A percentile compares a stretch with the other conserved stretches of the same genome.
phyloP scores from a whole-genome alignment of 2,888 invertebrate genomes.

The Idaea straminata region DNA sequence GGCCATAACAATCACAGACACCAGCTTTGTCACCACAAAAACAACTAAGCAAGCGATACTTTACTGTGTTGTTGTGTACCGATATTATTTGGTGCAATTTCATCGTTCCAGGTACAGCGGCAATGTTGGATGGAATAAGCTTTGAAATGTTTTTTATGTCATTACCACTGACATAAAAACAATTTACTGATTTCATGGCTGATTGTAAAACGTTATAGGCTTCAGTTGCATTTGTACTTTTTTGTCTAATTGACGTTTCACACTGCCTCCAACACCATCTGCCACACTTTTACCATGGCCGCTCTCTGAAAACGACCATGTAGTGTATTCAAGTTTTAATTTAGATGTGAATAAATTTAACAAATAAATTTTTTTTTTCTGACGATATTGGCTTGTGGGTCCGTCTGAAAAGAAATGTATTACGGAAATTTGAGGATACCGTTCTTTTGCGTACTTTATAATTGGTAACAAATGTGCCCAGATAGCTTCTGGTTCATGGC shows the following conservation, averaged over 20 bases:
- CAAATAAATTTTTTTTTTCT: conserved; percentile 20
- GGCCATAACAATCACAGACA: conserved; percentile 10
- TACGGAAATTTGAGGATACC: conserved; percentile 8
- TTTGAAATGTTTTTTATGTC: conserved; percentile 22
- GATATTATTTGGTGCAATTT: conserved; percentile 26
- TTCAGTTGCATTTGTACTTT: conserved; percentile 5
- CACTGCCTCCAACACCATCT: not conserved
- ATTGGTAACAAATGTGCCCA: conserved; percentile 13
- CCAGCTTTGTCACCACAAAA: conserved; percentile 17
- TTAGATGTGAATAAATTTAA: conserved; percentile 11
- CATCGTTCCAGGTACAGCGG: conserved; percentile 20
- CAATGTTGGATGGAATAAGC: conserved; percentile 18
- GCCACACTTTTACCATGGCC: conserved; percentile 3
- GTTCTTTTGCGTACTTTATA: conserved; percentile 7
- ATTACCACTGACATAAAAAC: conserved; percentile 20
- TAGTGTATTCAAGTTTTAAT: conserved; percentile 5
- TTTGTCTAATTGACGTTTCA: not conserved
- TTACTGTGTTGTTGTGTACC: conserved; percentile 10
- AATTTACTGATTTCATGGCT: conserved; percentile 20
- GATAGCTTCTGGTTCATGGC: conserved; percentile 11
- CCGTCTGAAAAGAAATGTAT: conserved; percentile 18
- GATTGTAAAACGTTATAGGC: conserved; percentile 14
- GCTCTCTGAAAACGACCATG: not conserved
- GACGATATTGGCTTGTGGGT: conserved; percentile 15
- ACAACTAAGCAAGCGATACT: conserved; percentile 20